These are phyloP conservation scores for Drepana falcataria DNA, from an alignment of 2,888 invertebrate species.

Conservation along the genomic window DNA sequence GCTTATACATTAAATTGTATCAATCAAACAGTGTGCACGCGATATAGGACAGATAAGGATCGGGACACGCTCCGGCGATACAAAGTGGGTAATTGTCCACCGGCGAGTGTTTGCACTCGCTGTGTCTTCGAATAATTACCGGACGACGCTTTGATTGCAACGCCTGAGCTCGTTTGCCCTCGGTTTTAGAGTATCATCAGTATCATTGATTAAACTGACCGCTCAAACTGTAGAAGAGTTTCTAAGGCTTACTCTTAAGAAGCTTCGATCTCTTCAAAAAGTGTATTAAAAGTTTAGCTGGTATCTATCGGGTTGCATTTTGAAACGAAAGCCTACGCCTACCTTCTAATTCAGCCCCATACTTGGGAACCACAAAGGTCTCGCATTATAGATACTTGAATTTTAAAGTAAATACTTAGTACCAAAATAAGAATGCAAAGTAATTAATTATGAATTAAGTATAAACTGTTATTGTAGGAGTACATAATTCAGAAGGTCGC, in stretches of 20 bases:
- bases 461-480: constrained; percentile 33
- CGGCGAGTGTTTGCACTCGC: constrained; percentile 18
- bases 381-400: too few species aligned
- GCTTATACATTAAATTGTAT: not conserved
- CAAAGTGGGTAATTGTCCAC: constrained; percentile 26
- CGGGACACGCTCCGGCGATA: constrained; percentile 41
- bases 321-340: too few species aligned
- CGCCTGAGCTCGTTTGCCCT: not conserved
- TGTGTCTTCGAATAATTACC: constrained; percentile 27
- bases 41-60: constrained; percentile 52
- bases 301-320: too few species aligned
- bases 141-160: constrained; percentile 21
- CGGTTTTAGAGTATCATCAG: not conserved
- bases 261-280: too few species aligned
- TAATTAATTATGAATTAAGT: constrained; percentile 13
- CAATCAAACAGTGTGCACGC: constrained; percentile 31
- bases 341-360: too few species aligned
- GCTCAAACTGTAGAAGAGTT: too few species aligned
- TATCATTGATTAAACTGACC: too few species aligned
- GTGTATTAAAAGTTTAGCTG: too few species aligned
- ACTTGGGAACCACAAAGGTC: too few species aligned
- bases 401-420: too few species aligned
- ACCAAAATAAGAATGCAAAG: too few species aligned
- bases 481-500: constrained; percentile 22
- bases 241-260: too few species aligned